Base-by-base conservation (phyloP, 2,888 invertebrate genomes). In the Tiliacea aurago region DNA sequence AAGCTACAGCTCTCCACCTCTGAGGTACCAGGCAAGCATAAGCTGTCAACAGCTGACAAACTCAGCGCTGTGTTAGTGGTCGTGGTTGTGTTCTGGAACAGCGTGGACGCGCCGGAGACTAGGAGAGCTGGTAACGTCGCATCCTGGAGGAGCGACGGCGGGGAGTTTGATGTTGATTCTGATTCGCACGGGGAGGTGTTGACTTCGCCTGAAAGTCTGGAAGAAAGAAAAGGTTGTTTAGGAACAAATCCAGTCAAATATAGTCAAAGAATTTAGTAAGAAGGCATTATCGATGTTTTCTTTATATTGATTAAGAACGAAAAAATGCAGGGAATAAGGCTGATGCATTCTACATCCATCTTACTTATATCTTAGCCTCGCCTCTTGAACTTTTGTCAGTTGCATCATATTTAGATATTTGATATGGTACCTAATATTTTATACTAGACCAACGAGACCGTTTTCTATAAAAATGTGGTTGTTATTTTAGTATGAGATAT, bases 111-210 rank as follows among this genome's bases (percentile, higher is more conserved):
- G 73, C 95, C 94, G 43, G 95, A 94, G 23, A 95, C 95, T 95
- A 96, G 89, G 63, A 96, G 92, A 70, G 95, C 94, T 78, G 96
- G 95, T 72, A 96, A 90, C 73, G 94, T 87, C 77, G 92, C 94
- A 93, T 96, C 95, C 83, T 95, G 96, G 41, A 96, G 93, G 49
- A 95, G 84, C 28, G 95, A 94, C 64, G 94, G 95, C 45, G 97
- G 97, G 11, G 97, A 97, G 84, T 97, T 97, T 80, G 97, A 97
- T 15, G 97, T 97, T 33, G 97, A 97, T 87, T 97, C 97, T 43
- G 97, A 97, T 91, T 97, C 97, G 91, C 97, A 97, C 13, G 97
- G 97, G 87, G 97, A 96, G 86, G 95, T 88, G 93, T 96, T 95
- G 94, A 94, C 90, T 89, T 96, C 96, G 80, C 93, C 92, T 83